Percentiles rank a stretch among this genome's conserved stretches.
Evolutionary conservation across 2,797 vertebrate species (phyloP).

Genomic region (Eulemur coronatus): DNA sequence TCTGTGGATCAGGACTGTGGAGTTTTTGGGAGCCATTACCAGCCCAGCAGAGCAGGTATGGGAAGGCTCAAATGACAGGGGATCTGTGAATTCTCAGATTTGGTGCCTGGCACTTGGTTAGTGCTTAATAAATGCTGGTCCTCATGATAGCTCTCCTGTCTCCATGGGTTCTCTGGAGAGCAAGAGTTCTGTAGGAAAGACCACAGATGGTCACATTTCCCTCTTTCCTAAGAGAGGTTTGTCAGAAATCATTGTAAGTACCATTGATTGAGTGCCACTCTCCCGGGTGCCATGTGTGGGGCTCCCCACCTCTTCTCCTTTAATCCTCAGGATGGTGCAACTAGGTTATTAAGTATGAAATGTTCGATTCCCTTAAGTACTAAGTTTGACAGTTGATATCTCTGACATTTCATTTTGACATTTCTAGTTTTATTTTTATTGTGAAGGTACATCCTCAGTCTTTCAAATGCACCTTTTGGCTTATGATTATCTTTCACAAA

Average conservation of each 20-base stretch:
- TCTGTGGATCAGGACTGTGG: neutral
- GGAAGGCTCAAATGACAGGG: neutral
- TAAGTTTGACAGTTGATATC: too few relatives aligned
- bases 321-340: neutral
- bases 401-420: too few relatives aligned
- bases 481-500: too few relatives aligned
- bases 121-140: neutral
- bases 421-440: too few relatives aligned
- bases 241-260: neutral
- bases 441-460: too few relatives aligned
- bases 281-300: neutral
- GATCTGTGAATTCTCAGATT: neutral
- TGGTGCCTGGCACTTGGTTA: too few relatives aligned
- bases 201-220: neutral
- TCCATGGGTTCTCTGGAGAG: neutral
- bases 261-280: neutral
- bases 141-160: neutral
- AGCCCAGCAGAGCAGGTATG: neutral
- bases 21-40: neutral
- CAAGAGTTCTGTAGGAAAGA: neutral
- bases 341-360: too few relatives aligned
- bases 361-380: too few relatives aligned
- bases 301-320: neutral
- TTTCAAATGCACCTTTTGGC: too few relatives aligned
- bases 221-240: neutral